phyloP scores from a whole-genome alignment of 2,888 invertebrate species.

The Hololepta plana region DNA sequence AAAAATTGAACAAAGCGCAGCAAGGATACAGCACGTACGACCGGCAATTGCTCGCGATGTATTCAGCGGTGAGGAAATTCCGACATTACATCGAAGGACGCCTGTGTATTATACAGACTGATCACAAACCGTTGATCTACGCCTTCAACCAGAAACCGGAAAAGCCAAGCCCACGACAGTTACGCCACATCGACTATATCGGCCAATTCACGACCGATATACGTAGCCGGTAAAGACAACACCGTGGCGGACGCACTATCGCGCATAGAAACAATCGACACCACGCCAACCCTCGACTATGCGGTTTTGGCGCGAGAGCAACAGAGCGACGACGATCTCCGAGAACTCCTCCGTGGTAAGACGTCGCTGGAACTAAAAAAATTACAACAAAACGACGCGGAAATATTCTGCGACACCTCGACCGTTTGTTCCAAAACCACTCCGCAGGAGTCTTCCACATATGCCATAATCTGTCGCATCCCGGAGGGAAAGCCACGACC shows the following conservation, averaged over 20 bases:
- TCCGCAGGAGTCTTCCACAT: conserved; percentile 3
- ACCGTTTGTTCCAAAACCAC: conserved; percentile 2
- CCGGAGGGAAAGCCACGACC: conserved; percentile 3
- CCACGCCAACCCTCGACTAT: not conserved
- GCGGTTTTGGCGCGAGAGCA: conserved; percentile 2
- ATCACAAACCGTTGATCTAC: conserved; percentile 7
- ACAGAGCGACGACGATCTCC: conserved; percentile 3
- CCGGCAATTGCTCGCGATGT: conserved; percentile 7
- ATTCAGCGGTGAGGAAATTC: conserved; percentile 6
- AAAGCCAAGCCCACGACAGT: conserved; percentile 5
- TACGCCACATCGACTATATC: conserved; percentile 7
- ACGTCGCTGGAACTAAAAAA: not conserved
- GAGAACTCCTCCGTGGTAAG: not conserved
- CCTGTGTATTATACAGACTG: conserved; percentile 5
- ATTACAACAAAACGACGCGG: not conserved
- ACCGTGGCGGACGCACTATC: conserved; percentile 6
- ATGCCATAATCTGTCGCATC: conserved; percentile 2
- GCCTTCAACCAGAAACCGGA: conserved; percentile 6
- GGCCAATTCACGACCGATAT: conserved; percentile 6
- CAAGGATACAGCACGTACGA: conserved; percentile 11
- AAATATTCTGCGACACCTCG: conserved; percentile 3
- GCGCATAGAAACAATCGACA: not conserved
- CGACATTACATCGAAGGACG: conserved; percentile 5
- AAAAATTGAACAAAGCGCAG: conserved; percentile 16
- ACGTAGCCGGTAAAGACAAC: conserved; percentile 5